Evolutionary conservation across 2,113 vertebrate genomes (phyloP), one percentile per base, ranked within the genome.

Genomic region (Sigmodon hispidus): DNA sequence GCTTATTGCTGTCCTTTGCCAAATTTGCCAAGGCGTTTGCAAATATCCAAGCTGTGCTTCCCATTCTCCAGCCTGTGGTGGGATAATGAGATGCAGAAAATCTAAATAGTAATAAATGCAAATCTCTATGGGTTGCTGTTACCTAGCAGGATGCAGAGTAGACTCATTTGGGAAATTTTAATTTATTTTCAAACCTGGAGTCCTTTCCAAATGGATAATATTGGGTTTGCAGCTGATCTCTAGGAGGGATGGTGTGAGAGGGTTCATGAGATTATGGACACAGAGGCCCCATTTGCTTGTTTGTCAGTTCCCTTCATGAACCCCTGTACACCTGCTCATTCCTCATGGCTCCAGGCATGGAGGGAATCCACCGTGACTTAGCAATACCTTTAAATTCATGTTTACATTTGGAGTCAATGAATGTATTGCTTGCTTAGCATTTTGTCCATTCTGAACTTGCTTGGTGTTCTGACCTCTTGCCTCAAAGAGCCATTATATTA

Each of bases 21-120:
- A 88, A 89, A 84, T 94, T 76, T 94, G 48, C 93, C 26, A 10
- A 86, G 75, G 48, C 79, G 88, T 93, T 96, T 96, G 92, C 87
- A 94, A 92, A 92, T 87, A 75, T 67, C 73, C 75, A 85, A 93
- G 65, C 94, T 96, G 89, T 93, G 94, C 92, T 89, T 94, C 79
- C 89, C 3, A 29, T 59, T 95, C 75, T 90, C 61, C 63, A 92
- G 91, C 94, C 40, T 70, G 80, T 93, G 31, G 31, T 86, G 61
- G 87, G 94, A 77, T 88, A 65, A 92, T 63, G 48, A 48, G 40
- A 40, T 90, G 24, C 36, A 83, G n/a, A 70, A 80, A 67, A 85
- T 10, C 48, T 84, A 59, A 86, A 88, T 8, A 77, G 76, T 84
- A 94, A 92, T 86, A 93, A 92, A 85, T 63, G 36, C 70, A 90